Evolutionary conservation across 1,140 invertebrate genomes (phyloP).

Genomic region (Macrobrachium nipponense): DNA sequence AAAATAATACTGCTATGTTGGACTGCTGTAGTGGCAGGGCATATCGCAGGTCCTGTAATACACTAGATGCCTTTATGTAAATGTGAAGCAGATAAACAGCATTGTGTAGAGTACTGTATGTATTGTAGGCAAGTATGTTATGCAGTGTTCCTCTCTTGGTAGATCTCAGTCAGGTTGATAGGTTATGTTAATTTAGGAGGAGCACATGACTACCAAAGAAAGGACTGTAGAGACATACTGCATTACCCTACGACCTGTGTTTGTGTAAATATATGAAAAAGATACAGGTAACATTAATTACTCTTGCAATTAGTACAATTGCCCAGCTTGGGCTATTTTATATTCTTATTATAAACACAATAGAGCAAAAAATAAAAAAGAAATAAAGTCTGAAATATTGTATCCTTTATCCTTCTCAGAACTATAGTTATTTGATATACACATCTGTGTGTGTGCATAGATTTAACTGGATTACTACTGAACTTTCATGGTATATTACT

Average conservation of each 20-base stretch:
- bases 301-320: conserved; percentile 59
- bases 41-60: conserved; percentile 43
- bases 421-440: neutral
- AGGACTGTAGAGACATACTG: conserved; percentile 27
- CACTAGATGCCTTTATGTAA: conserved; percentile 48
- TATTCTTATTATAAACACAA: conserved; percentile 59
- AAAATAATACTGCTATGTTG: conserved; percentile 41
- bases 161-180: conserved; percentile 30
- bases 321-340: conserved; percentile 57
- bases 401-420: conserved; percentile 5
- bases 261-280: conserved; percentile 43
- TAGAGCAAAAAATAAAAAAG: conserved; percentile 52
- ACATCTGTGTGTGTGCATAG: neutral
- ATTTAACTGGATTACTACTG: too few species aligned
- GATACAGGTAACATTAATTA: conserved; percentile 54
- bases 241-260: conserved; percentile 29
- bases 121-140: conserved; percentile 27
- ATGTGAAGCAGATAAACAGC: conserved; percentile 49
- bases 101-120: conserved; percentile 42
- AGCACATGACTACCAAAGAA: conserved; percentile 28
- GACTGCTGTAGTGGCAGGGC: conserved; percentile 36
- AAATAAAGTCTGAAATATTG: conserved; percentile 17
- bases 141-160: conserved; percentile 29
- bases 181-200: conserved; percentile 14
- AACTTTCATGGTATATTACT: too few species aligned